Conservation (phyloP, 1,140 invertebrate genomes). For the Zaprionus lachaisei region DNA sequence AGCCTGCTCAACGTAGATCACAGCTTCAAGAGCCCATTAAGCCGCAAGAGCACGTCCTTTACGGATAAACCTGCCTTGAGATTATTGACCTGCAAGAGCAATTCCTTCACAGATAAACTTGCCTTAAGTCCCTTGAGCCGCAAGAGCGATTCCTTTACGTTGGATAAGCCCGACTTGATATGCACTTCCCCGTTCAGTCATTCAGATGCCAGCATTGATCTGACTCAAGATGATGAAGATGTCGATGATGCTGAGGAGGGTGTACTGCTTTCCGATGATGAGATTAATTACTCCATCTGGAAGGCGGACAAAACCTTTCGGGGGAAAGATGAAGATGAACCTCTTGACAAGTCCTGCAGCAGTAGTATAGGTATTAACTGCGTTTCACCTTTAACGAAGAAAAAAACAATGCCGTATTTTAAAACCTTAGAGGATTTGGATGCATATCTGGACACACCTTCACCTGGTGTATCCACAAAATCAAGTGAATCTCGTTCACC, state of each 20-base stretch:
- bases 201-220: constrained; percentile 58
- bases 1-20: constrained; percentile 11
- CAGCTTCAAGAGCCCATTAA: constrained; percentile 56
- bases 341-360: not conserved
- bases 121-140: constrained; percentile 8
- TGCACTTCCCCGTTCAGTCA: not conserved
- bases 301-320: constrained; percentile 61
- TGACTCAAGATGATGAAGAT: constrained; percentile 55
- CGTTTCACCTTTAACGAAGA: constrained; percentile 23
- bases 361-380: not conserved
- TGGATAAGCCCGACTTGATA: constrained; percentile 1
- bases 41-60: constrained; percentile 24
- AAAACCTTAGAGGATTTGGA: constrained; percentile 59
- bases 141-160: constrained; percentile 24
- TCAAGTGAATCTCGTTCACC: constrained; percentile 48
- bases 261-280: constrained; percentile 76
- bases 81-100: constrained; percentile 21
- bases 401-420: constrained; percentile 43
- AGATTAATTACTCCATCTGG: constrained; percentile 83
- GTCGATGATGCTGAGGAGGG: constrained; percentile 28
- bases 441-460: constrained; percentile 48
- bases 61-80: not conserved
- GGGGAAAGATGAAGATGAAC: not conserved
- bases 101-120: no score
- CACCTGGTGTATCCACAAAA: constrained; percentile 1